Percentiles rank a stretch among this genome's conserved stretches.
These are phyloP conservation scores for Tympanoctomys barrerae DNA, from an alignment of 2,797 vertebrate species.

Conservation along the genomic window DNA sequence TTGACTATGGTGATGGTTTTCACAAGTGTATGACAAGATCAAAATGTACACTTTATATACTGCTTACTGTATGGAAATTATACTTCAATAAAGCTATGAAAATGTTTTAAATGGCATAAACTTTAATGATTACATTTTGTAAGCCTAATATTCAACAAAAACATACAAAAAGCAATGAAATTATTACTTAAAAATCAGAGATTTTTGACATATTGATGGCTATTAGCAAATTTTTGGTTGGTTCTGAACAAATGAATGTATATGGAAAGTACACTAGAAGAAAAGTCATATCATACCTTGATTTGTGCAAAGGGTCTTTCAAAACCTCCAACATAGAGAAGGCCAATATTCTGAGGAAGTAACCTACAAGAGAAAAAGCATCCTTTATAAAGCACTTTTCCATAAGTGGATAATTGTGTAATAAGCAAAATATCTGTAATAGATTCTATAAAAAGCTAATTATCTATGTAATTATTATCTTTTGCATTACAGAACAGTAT, in stretches of 20 bases:
- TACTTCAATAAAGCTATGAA: background rate
- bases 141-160: constrained; percentile 15
- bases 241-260: constrained; percentile 58
- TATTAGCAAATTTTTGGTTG: constrained; percentile 47
- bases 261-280: constrained; percentile 55
- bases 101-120: constrained; percentile 30
- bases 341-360: constrained; percentile 94
- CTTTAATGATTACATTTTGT: background rate
- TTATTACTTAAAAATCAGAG: constrained; percentile 24
- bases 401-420: constrained; percentile 13
- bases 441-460: constrained; percentile 17
- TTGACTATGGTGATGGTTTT: background rate
- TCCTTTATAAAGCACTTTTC: constrained; percentile 76
- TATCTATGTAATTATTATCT: constrained; percentile 27
- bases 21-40: background rate
- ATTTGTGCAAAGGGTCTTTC: constrained; percentile 98
- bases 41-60: background rate
- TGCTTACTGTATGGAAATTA: background rate
- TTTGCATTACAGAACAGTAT: background rate
- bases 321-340: constrained; percentile 98
- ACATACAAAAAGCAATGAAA: constrained; percentile 54
- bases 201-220: constrained; percentile 51
- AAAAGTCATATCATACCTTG: constrained; percentile 92
- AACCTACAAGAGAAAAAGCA: constrained; percentile 90
- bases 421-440: constrained; percentile 30